Evolutionary conservation across 2,888 invertebrate genomes (phyloP).

Genomic region (Thysanoteuthis rhombus): DNA sequence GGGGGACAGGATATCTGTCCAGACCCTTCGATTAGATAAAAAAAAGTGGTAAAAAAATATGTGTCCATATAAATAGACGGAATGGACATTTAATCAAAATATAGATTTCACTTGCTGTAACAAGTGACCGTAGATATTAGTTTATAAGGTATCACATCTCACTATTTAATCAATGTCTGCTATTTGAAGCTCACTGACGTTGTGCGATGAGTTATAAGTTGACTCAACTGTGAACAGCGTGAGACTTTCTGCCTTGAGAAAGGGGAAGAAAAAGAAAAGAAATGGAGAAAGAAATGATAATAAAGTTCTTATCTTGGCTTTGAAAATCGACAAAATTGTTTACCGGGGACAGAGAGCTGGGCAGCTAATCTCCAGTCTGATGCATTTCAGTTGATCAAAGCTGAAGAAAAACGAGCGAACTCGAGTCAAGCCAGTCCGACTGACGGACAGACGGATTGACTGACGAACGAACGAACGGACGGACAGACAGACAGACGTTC

Average conservation of each 20-base stretch:
- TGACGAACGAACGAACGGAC: too few species aligned
- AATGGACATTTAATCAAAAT: constrained; percentile 12
- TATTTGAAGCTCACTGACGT: neutral
- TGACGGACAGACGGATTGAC: too few species aligned
- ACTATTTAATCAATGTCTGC: neutral
- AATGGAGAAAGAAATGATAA: neutral
- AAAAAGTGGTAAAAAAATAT: neutral
- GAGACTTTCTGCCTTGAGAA: neutral
- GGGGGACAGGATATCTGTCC: neutral
- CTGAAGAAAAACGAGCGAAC: neutral
- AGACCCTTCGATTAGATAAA: neutral
- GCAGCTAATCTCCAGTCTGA: neutral
- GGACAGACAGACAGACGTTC: too few species aligned
- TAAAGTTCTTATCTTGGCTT: constrained; percentile 12
- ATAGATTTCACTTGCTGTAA: neutral
- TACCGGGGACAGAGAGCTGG: neutral
- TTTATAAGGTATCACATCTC: neutral
- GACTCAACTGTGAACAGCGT: neutral
- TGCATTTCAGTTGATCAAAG: neutral
- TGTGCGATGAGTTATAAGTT: neutral
- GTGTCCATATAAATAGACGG: neutral
- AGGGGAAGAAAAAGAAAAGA: neutral
- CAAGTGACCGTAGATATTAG: neutral
- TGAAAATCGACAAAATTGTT: neutral
- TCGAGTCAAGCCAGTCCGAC: neutral